phyloP scores from a whole-genome alignment of 2,113 vertebrate genomes.

The Campylomormyrus numenius region DNA sequence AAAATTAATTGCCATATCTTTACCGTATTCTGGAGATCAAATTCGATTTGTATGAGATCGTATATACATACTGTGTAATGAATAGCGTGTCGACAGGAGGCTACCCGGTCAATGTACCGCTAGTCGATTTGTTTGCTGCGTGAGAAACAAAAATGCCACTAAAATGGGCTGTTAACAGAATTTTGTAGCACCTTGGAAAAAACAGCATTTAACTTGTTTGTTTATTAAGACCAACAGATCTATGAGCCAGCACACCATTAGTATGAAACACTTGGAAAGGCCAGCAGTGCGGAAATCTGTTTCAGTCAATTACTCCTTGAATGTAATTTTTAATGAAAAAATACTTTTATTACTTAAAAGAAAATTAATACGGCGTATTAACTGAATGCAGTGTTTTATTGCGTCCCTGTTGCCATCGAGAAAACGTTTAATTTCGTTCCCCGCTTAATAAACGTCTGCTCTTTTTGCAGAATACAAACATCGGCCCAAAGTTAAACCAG shows the following conservation, averaged over 20 bases:
- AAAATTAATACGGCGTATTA: conserved; percentile 18
- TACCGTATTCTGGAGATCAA: neutral
- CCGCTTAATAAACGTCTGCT: conserved; percentile 59
- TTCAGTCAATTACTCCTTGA: neutral
- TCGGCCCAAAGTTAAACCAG: conserved; percentile 55
- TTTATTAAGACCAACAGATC: neutral
- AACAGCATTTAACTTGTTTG: conserved; percentile 16
- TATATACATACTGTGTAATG: neutral
- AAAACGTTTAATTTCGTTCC: conserved; percentile 66
- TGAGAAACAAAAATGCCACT: neutral
- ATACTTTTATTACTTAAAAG: conserved; percentile 36
- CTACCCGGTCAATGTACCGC: neutral
- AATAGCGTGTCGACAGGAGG: neutral
- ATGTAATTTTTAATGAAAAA: conserved; percentile 27
- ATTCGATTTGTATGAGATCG: neutral
- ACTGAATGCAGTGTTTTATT: conserved; percentile 39
- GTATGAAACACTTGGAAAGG: neutral
- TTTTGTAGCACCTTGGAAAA: neutral
- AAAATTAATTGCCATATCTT: neutral
- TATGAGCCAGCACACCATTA: neutral
- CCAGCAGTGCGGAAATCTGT: neutral
- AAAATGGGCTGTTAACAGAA: neutral
- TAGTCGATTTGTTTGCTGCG: neutral
- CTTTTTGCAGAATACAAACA: conserved; percentile 60
- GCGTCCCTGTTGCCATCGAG: conserved; percentile 55